A percentile compares a stretch with the other conserved stretches of the same genome.
These are phyloP conservation scores for Lophius piscatorius DNA, from an alignment of 2,113 vertebrate genomes.

Conservation along the genomic window DNA sequence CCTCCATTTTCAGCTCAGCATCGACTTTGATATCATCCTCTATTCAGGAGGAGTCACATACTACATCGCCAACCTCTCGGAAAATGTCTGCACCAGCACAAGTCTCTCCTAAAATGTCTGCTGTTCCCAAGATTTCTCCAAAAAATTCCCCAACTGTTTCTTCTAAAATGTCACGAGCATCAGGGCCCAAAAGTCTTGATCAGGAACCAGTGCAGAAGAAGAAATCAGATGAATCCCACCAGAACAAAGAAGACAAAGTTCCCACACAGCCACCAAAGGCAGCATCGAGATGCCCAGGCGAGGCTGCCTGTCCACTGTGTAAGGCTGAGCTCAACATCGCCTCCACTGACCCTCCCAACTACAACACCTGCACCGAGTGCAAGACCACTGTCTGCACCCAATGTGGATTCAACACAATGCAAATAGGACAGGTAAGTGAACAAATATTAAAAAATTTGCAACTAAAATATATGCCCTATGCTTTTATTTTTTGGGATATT, in stretches of 20 bases:
- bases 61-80: conserved; percentile 67
- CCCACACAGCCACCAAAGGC: conserved; percentile 28
- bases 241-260: conserved; percentile 48
- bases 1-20: conserved; percentile 80
- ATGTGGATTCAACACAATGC: conserved; percentile 80
- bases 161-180: conserved; percentile 56
- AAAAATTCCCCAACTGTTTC: conserved; percentile 61
- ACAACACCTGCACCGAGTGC: conserved; percentile 91
- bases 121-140: conserved; percentile 45
- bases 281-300: conserved; percentile 7
- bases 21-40: conserved; percentile 74
- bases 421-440: conserved; percentile 58
- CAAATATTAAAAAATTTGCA: neutral
- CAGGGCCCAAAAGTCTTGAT: conserved; percentile 42
- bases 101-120: conserved; percentile 51
- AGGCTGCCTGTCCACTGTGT: conserved; percentile 87
- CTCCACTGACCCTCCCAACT: conserved; percentile 86
- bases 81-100: conserved; percentile 75
- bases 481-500: neutral
- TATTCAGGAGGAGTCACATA: conserved; percentile 75
- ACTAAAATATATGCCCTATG: neutral
- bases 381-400: conserved; percentile 89
- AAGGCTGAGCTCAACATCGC: conserved; percentile 86
- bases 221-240: conserved; percentile 35
- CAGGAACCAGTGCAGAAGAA: conserved; percentile 53